phyloP scores from a whole-genome alignment of 1,140 invertebrate species.

The Drosophila mayri region DNA sequence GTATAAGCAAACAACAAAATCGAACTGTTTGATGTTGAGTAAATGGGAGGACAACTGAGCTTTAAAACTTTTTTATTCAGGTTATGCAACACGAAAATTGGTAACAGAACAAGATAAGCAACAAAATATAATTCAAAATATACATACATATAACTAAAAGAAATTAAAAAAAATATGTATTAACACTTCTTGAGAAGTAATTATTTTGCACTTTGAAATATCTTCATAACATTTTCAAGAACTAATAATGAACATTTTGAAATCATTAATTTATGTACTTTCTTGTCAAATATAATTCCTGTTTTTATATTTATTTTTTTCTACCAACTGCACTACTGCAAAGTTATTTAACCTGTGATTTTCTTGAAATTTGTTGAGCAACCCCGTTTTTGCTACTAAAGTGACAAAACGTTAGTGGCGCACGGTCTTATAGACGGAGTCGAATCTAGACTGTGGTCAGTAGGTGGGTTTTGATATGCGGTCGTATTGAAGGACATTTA shows the following conservation, averaged over 20 bases:
- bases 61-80: not conserved
- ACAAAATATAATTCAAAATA: not conserved
- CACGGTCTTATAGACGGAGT: not conserved
- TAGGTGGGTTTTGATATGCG: not conserved
- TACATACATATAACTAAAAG: no score
- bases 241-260: not conserved
- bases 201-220: not conserved
- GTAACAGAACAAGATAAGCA: not conserved
- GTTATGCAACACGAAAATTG: constrained; percentile 1
- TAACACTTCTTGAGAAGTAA: not conserved
- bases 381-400: constrained; percentile 5
- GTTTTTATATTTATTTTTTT: not conserved
- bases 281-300: not conserved
- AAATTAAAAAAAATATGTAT: not conserved
- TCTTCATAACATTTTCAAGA: no score
- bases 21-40: not conserved
- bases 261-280: not conserved
- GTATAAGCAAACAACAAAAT: no score
- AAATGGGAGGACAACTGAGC: not conserved
- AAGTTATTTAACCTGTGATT: constrained; percentile 5
- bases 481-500: not conserved
- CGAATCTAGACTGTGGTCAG: constrained; percentile 4
- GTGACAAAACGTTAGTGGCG: not conserved
- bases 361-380: not conserved
- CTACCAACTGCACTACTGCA: not conserved